Evolutionary conservation across 2,797 vertebrate species (phyloP), one percentile per base, ranked within the genome.

Genomic region (Botia kubotai): DNA sequence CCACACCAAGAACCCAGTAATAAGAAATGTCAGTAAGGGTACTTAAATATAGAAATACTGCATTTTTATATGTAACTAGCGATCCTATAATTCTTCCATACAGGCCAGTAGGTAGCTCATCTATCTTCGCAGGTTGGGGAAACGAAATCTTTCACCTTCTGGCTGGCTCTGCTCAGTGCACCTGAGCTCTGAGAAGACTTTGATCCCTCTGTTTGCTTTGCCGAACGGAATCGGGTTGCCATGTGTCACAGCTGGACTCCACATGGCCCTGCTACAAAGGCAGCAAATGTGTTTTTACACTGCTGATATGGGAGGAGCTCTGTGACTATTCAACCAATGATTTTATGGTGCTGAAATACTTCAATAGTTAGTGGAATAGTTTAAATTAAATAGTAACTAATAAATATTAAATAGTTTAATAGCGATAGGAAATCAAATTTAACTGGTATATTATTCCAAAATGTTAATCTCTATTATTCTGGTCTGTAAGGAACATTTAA

Each of bases 171-270:
- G 19, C 14, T 71, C n/a, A 50, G 46, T 83, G 80, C 73, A 88
- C 87, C 83, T 85, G 81, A 87, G 74, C 66, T 46, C 39, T 6
- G 10, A 52, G 52, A 73, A 82, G 81, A 83, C 84, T 90, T 88
- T 87, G 87, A 90, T 79, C 82, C 60, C 5, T 84, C 2, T 46
- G 62, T 84, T 86, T 84, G 48, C 79, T 75, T 69, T 75, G 82
- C 79, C 66, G 23, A 46, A 75, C 80, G 3, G 77, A 78, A 75
- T n/a, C 33, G 19, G 14, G 72, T 72, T 48, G 80, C 85, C 26
- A 72, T 81, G 21, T 75, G 72, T 78, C 80, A 67, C 84, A 87
- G 85, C 75, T 83, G 85, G 63, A 79, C 82, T 82, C 82, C 60
- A 81, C 14, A 52, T 29, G 5, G 6, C 62, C 75, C 76, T 85